These are phyloP conservation scores for Drosophila villosipedis DNA, from an alignment of 2,888 invertebrate genomes.

Conservation along the genomic window DNA sequence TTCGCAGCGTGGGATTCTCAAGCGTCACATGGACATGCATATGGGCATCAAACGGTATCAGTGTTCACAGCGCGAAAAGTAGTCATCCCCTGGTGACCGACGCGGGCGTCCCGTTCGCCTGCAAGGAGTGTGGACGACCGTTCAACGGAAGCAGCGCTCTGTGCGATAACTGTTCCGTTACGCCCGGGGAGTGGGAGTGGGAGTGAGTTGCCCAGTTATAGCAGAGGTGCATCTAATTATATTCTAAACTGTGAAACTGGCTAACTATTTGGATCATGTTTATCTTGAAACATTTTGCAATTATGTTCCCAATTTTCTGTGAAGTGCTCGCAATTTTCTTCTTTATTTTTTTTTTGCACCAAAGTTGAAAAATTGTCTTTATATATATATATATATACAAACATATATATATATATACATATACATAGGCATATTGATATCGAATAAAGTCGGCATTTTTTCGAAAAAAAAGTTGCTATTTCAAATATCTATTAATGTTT, in stretches of 20 bases:
- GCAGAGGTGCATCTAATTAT: not conserved
- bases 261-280: not conserved
- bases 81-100: no score
- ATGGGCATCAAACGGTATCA: no score
- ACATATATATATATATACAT: not conserved
- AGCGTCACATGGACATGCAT: conserved; percentile 87
- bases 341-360: conserved; percentile 60
- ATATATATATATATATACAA: no score
- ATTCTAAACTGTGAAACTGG: not conserved
- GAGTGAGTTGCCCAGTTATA: conserved; percentile 17
- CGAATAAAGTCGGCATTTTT: not conserved
- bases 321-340: conserved; percentile 24
- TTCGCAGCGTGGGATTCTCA: conserved; percentile 88
- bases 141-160: conserved; percentile 90
- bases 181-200: conserved; percentile 38
- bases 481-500: no score
- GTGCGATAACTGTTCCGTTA: conserved; percentile 87
- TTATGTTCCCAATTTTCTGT: conserved; percentile 27
- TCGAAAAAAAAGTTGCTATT: not conserved
- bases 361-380: conserved; percentile 33
- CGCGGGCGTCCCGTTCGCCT: no score
- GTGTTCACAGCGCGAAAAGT: no score
- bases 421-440: not conserved
- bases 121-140: conserved; percentile 88
- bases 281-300: conserved; percentile 44